Evolutionary conservation across 2,113 vertebrate genomes (phyloP), one percentile per base, ranked within the genome.

Genomic region (Oostethus manadensis): DNA sequence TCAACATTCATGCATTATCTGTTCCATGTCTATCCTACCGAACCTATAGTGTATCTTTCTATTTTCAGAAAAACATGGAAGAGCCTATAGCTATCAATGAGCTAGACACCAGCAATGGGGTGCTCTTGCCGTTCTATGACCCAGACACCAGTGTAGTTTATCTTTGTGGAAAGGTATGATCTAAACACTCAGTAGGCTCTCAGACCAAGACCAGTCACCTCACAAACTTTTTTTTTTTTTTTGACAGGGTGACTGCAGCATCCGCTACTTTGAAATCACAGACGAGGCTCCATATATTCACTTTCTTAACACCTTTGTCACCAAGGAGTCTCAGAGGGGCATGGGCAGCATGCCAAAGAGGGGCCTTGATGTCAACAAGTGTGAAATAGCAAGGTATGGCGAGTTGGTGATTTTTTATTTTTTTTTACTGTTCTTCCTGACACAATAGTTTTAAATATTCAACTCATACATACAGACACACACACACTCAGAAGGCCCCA

Each of bases 301-400:
- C 90, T 99, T 92, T 89, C 94, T 99, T 87, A 98, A 84, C 88
- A 94, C 92, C 3, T 99, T 95, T 78, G 89, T 85, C 89, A 93
- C 92, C 88, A 99, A 98, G 76, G 96, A 98, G 88, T 95, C 97
- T 1, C 97, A 99, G 88, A 86, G 96, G 59, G 97, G 97, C n/a
- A 98, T 98, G 96, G 97, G 97, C 11, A 98, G 92, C 88, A 98
- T 99, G 97, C 90, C 94, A 68, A 99, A 98, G 87, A 88, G 96
- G 76, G 97, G 96, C 48, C 92, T 99, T 0, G 96, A 98, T 1
- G 96, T 99, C 68, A 98, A 95, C 89, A 99, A 98, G 87, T 98
- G 96, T 47, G 97, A 99, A 89, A 99, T 99, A 8, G 93, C 97
- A 71, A 93, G 97, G 97, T 98, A 76, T 83, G 57, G 4, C n/a